phyloP scores from a whole-genome alignment of 2,888 invertebrate genomes.

The Cistogaster globosa region DNA sequence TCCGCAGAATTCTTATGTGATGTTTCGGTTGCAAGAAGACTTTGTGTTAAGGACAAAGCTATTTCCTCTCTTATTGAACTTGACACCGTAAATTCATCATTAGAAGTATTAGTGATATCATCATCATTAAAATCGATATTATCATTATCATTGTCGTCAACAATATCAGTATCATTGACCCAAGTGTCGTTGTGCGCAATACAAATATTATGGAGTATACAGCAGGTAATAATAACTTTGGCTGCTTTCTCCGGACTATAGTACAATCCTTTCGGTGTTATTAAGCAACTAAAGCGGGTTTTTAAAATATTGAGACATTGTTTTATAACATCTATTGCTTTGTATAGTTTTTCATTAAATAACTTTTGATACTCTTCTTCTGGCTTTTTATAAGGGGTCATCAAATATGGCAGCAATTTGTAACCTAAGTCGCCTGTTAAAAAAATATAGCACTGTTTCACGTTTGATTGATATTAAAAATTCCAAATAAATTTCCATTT shows the following conservation, averaged over 20 bases:
- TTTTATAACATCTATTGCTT: slow-evolving; percentile 20
- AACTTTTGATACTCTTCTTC: slow-evolving; percentile 1
- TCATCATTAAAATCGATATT: neutral
- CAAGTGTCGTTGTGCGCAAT: slow-evolving; percentile 34
- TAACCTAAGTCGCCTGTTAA: slow-evolving; percentile 30
- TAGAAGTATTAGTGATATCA: neutral
- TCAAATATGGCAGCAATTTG: slow-evolving; percentile 34
- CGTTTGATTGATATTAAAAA: too few relatives aligned
- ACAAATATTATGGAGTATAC: slow-evolving; percentile 56
- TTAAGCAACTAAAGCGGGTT: slow-evolving; percentile 43
- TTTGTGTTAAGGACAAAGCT: neutral
- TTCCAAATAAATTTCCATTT: too few relatives aligned
- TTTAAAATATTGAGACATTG: slow-evolving; percentile 31
- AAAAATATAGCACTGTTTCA: neutral
- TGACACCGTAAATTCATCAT: slow-evolving; percentile 3
- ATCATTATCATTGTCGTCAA: neutral
- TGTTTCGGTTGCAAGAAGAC: neutral
- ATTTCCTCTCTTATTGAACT: slow-evolving; percentile 30
- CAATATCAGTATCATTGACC: neutral
- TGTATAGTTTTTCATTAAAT: slow-evolving; percentile 35
- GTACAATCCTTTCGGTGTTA: slow-evolving; percentile 27
- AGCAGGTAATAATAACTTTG: slow-evolving; percentile 37
- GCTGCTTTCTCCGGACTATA: slow-evolving; percentile 37
- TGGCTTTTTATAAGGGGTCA: slow-evolving; percentile 43
- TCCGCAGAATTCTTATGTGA: neutral